phyloP scores from a whole-genome alignment of 1,140 invertebrate genomes.

The Nilaparvata lugens region DNA sequence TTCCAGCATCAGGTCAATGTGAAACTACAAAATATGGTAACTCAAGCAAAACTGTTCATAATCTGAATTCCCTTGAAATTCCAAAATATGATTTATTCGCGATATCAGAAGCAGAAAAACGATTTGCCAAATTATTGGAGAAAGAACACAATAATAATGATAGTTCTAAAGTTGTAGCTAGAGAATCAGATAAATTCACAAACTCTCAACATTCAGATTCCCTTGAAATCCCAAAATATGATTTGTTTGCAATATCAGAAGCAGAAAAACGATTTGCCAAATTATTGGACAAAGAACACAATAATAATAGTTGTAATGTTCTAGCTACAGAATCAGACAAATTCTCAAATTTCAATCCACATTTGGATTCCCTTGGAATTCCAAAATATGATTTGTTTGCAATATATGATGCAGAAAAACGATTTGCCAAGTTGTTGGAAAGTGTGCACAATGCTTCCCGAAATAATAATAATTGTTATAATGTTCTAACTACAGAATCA shows the following conservation, averaged over 20 bases:
- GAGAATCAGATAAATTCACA: too few relatives aligned
- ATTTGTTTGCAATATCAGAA: slow-evolving; percentile 7
- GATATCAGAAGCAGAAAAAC: slow-evolving; percentile 15
- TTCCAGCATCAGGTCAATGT: neutral
- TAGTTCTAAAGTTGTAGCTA: too few relatives aligned
- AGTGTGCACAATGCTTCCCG: too few relatives aligned
- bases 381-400: slow-evolving; percentile 10
- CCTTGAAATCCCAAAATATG: neutral
- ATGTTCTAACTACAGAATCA: too few relatives aligned
- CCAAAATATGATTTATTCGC: slow-evolving; percentile 9
- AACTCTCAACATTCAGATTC: too few relatives aligned
- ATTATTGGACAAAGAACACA: neutral
- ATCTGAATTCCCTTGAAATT: slow-evolving; percentile 6
- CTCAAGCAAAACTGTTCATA: neutral
- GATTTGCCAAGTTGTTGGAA: neutral
- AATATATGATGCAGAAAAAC: slow-evolving; percentile 16
- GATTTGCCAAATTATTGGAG: neutral
- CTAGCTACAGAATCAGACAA: too few relatives aligned
- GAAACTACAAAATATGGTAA: neutral
- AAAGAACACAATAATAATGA: too few relatives aligned
- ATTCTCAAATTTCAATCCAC: too few relatives aligned
- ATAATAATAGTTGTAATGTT: too few relatives aligned
- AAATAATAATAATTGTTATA: too few relatives aligned
- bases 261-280: slow-evolving; percentile 14
- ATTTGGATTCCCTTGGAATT: slow-evolving; percentile 4